These are phyloP conservation scores for Acleris laterana DNA, from an alignment of 2,888 invertebrate species.

Conservation along the genomic window DNA sequence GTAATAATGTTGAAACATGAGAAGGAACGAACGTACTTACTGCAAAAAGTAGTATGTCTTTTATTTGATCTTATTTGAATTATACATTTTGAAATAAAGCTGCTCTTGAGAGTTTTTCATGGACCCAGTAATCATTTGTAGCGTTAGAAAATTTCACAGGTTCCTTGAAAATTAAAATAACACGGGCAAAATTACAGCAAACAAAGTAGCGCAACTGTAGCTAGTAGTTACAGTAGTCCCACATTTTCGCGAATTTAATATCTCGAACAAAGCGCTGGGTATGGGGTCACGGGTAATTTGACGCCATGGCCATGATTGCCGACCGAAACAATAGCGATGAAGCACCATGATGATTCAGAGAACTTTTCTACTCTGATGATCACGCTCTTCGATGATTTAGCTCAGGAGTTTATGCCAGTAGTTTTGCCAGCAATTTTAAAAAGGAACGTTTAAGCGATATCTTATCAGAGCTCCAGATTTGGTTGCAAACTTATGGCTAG, in stretches of 20 bases:
- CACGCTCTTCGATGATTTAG: slow-evolving; percentile 32
- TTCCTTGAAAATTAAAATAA: too few relatives aligned
- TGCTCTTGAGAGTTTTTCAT: too few relatives aligned
- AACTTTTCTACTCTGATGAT: slow-evolving; percentile 49
- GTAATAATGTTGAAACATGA: slow-evolving; percentile 21
- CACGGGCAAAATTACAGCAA: neutral
- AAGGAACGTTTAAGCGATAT: slow-evolving; percentile 38
- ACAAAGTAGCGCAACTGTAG: slow-evolving; percentile 1
- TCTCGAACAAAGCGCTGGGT: slow-evolving; percentile 33
- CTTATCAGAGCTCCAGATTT: slow-evolving; percentile 59
- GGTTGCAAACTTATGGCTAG: slow-evolving; percentile 49
- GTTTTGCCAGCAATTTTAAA: neutral
- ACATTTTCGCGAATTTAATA: slow-evolving; percentile 30
- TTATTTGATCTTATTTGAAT: too few relatives aligned
- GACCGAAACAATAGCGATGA: slow-evolving; percentile 59
- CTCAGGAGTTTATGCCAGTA: neutral
- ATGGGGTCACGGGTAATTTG: slow-evolving; percentile 58
- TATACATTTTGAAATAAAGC: too few relatives aligned
- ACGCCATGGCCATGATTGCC: slow-evolving; percentile 53
- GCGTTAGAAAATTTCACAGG: too few relatives aligned
- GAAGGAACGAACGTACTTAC: neutral
- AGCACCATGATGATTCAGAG: slow-evolving; percentile 50
- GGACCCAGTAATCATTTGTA: too few relatives aligned
- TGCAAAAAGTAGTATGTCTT: too few relatives aligned
- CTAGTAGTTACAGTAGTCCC: slow-evolving; percentile 15